Conservation (phyloP, 37 sponge, comb jelly and placozoan genomes). For the Axinella damicornis region DNA sequence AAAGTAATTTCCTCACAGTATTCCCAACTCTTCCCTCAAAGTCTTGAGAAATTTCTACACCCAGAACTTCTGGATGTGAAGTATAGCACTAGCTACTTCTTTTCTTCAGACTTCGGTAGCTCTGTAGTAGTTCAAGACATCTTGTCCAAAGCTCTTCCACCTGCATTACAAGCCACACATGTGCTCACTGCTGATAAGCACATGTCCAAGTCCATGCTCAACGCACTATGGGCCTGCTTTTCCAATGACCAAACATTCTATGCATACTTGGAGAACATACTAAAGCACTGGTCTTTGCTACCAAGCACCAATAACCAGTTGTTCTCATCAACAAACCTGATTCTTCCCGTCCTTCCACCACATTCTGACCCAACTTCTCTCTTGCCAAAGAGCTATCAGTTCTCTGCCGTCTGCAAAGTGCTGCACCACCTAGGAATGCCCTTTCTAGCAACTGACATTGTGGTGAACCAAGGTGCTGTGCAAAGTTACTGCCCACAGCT, state of each 20-base stretch:
- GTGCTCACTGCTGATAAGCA: neutral
- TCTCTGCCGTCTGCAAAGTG: neutral
- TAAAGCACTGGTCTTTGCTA: constrained; percentile 40
- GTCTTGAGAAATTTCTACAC: constrained; percentile 24
- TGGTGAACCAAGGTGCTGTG: neutral
- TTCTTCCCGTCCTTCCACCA: constrained; percentile 22
- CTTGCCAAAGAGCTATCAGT: neutral
- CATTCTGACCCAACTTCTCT: neutral
- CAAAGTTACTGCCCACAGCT: constrained; percentile 22
- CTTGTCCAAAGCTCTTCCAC: constrained; percentile 2
- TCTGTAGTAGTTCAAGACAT: neutral
- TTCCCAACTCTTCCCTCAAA: constrained; percentile 1
- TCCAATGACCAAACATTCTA: constrained; percentile 15
- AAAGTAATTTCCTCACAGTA: constrained; percentile 43
- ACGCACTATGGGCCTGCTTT: constrained; percentile 28
- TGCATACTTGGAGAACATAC: neutral
- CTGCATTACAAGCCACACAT: neutral
- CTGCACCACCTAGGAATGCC: constrained; percentile 21
- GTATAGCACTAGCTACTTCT: constrained; percentile 9
- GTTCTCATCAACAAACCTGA: constrained; percentile 8
- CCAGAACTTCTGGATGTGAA: constrained; percentile 11
- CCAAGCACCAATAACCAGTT: constrained; percentile 24
- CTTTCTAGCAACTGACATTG: constrained; percentile 21
- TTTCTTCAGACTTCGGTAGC: neutral
- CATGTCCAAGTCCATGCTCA: neutral